phyloP scores from a whole-genome alignment of 1,140 invertebrate genomes.

The Leptopilina boulardi region DNA sequence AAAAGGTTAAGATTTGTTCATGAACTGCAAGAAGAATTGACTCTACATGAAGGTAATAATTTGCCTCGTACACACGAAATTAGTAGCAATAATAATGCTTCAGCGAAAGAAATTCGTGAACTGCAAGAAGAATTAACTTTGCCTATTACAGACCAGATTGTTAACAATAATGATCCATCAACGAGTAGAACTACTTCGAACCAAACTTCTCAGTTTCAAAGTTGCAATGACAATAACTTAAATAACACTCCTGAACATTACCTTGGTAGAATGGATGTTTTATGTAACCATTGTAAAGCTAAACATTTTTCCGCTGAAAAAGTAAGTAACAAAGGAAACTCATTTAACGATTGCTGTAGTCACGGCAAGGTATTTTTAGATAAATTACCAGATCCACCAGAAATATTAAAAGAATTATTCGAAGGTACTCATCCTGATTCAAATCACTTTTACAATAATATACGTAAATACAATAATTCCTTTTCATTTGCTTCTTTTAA shows the following conservation, averaged over 20 bases:
- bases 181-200: too few species aligned
- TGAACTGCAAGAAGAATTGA: too few species aligned
- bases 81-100: too few species aligned
- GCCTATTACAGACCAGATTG: too few species aligned
- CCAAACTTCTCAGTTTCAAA: too few species aligned
- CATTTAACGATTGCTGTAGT: conserved; percentile 35
- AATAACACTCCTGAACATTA: not conserved
- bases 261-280: not conserved
- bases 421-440: not conserved
- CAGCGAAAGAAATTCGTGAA: too few species aligned
- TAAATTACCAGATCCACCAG: not conserved
- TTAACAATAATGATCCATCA: too few species aligned
- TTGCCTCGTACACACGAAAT: too few species aligned
- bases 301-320: not conserved
- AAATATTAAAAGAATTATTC: not conserved
- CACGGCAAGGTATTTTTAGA: conserved; percentile 14
- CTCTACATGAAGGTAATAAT: too few species aligned
- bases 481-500: conserved; percentile 36
- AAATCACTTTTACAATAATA: conserved; percentile 30
- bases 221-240: too few species aligned
- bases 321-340: conserved; percentile 20
- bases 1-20: too few species aligned
- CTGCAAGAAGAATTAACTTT: too few species aligned
- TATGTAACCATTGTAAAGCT: not conserved
- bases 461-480: conserved; percentile 29